Evolutionary conservation across 2,113 vertebrate genomes (phyloP).

Genomic region (Mystacornis crossleyi): DNA sequence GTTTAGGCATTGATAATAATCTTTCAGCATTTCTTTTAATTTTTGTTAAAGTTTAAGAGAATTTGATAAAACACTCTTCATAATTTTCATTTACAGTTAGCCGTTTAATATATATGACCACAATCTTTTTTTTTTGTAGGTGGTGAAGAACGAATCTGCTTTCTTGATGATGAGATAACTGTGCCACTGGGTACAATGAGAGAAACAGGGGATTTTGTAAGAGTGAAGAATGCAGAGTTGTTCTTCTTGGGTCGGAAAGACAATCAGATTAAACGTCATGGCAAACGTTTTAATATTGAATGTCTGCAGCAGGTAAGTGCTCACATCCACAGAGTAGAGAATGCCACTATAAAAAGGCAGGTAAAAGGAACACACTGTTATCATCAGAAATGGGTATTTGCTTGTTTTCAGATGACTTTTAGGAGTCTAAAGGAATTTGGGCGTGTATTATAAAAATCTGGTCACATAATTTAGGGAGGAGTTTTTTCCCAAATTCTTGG

Average conservation of each 20-base stretch:
- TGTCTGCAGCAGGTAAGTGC: conserved; percentile 82
- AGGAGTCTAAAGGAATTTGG: not conserved
- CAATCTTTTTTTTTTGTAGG: conserved; percentile 74
- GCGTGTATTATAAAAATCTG: not conserved
- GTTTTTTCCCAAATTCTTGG: not conserved
- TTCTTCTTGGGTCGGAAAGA: conserved; percentile 90
- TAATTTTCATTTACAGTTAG: not conserved
- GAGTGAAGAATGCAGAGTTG: conserved; percentile 71
- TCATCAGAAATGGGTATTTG: not conserved
- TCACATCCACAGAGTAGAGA: no score
- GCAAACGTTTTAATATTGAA: conserved; percentile 86
- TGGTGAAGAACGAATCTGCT: conserved; percentile 87
- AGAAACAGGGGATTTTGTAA: conserved; percentile 90
- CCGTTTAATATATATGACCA: not conserved
- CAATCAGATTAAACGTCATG: conserved; percentile 89
- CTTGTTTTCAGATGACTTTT: not conserved
- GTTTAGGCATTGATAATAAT: not conserved
- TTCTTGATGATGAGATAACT: conserved; percentile 83
- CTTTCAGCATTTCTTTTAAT: not conserved
- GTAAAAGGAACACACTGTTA: not conserved
- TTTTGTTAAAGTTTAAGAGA: not conserved
- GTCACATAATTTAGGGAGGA: not conserved
- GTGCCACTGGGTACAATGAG: conserved; percentile 84
- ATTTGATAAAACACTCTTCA: not conserved
- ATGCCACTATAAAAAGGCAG: not conserved